Evolutionary conservation across 1,140 invertebrate genomes (phyloP).

Genomic region (Andrena cerasifolii): DNA sequence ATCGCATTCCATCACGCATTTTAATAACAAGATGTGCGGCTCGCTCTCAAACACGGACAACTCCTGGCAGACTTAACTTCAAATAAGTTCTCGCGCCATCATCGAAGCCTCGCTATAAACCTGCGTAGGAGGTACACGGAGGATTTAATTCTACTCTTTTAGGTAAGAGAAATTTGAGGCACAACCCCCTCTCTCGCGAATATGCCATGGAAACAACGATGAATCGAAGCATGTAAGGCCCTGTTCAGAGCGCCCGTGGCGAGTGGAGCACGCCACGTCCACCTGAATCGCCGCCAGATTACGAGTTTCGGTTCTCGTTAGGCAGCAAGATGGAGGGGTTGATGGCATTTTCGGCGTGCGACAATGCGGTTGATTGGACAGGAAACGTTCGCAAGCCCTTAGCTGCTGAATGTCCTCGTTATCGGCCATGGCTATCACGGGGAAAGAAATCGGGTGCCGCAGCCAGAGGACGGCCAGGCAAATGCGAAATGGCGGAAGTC

Average conservation of each 20-base stretch:
- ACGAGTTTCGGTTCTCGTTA: slow-evolving; percentile 33
- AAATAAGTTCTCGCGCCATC: too few species aligned
- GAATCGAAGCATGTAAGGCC: background rate
- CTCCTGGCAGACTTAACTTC: too few species aligned
- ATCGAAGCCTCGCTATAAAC: too few species aligned
- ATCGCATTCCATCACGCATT: slow-evolving; percentile 14
- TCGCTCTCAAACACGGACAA: too few species aligned
- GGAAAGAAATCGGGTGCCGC: slow-evolving; percentile 18
- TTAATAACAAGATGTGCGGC: slow-evolving; percentile 5
- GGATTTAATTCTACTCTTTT: too few species aligned
- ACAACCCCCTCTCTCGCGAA: too few species aligned
- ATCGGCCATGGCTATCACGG: slow-evolving; percentile 48
- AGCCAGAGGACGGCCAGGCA: background rate
- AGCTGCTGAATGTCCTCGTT: slow-evolving; percentile 72
- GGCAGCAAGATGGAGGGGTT: background rate
- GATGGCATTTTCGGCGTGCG: slow-evolving; percentile 52
- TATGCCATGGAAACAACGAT: too few species aligned
- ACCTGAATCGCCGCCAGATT: slow-evolving; percentile 26
- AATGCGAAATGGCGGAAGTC: slow-evolving; percentile 39
- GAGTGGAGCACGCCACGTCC: slow-evolving; percentile 18
- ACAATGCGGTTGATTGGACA: slow-evolving; percentile 74
- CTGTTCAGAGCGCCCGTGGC: slow-evolving; percentile 6
- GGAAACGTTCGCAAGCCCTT: slow-evolving; percentile 72
- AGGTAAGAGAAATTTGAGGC: too few species aligned
- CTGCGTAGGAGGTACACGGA: too few species aligned